A percentile compares a stretch with the other conserved stretches of the same genome.
Evolutionary conservation across 2,797 vertebrate genomes (phyloP).

Genomic region (Heterohyrax brucei): DNA sequence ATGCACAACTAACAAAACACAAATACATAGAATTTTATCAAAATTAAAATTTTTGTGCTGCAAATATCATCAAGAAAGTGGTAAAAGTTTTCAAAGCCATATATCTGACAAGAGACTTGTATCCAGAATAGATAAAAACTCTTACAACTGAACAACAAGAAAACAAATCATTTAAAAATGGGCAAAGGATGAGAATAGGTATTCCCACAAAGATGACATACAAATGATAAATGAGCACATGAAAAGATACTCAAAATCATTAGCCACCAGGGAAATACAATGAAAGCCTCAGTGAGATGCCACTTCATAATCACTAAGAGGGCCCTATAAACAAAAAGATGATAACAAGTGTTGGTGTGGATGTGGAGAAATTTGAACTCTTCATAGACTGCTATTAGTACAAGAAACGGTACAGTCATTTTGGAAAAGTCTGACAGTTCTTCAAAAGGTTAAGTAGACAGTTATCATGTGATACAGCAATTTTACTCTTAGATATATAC

Average conservation of each 20-base stretch:
- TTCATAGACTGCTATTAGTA: neutral
- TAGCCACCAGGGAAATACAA: conserved; percentile 12
- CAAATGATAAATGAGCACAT: neutral
- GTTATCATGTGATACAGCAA: neutral
- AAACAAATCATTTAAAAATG: neutral
- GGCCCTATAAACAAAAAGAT: neutral
- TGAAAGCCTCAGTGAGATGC: neutral
- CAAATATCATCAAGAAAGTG: neutral
- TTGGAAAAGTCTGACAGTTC: conserved; percentile 38
- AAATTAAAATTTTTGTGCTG: conserved; percentile 14
- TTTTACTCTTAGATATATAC: neutral
- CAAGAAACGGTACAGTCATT: neutral
- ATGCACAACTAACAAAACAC: neutral
- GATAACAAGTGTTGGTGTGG: neutral
- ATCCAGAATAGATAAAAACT: conserved; percentile 12
- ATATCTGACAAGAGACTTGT: neutral
- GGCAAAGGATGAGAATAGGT: neutral
- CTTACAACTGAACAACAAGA: conserved; percentile 15
- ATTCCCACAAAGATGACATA: conserved; percentile 23
- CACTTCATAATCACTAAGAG: neutral
- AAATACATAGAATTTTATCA: neutral
- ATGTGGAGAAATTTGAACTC: neutral
- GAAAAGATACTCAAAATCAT: conserved; percentile 8
- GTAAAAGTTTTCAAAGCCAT: conserved; percentile 33
- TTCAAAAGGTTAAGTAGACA: conserved; percentile 9